These are phyloP conservation scores for Drosophila aff. DNA, from an alignment of 1,140 invertebrate genomes.

Conservation along the genomic window DNA sequence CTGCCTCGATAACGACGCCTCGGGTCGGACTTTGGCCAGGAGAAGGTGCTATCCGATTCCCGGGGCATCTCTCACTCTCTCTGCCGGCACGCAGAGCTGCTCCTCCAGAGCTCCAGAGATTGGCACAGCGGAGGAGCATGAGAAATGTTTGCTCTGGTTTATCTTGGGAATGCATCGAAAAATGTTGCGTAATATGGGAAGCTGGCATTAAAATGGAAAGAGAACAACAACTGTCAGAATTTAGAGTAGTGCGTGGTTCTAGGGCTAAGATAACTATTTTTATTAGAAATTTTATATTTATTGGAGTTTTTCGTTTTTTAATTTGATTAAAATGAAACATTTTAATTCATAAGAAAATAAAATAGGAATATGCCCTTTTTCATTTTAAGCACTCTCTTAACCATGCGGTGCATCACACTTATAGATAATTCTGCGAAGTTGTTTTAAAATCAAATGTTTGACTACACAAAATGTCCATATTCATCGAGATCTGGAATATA, in stretches of 20 bases:
- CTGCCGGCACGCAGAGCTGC: constrained; percentile 52
- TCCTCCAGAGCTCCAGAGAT: constrained; percentile 43
- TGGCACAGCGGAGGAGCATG: constrained; percentile 55
- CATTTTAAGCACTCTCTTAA: not conserved
- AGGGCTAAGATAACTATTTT: not conserved
- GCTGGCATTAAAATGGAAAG: not conserved
- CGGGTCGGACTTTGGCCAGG: constrained; percentile 47
- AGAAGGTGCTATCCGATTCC: constrained; percentile 44
- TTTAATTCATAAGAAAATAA: not conserved
- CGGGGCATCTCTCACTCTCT: constrained; percentile 54
- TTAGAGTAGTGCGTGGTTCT: not conserved
- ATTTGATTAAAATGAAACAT: not conserved
- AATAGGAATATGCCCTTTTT: not conserved
- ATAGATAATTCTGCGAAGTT: too few relatives aligned
- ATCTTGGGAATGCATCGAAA: constrained; percentile 64
- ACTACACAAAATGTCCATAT: not conserved
- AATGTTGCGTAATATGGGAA: constrained; percentile 56
- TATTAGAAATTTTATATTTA: not conserved
- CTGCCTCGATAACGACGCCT: constrained; percentile 63
- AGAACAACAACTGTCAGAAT: constrained; percentile 3
- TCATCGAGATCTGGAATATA: not conserved
- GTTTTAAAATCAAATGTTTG: too few relatives aligned
- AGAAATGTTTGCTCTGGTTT: constrained; percentile 67
- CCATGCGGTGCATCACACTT: not conserved
- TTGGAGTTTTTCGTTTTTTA: not conserved